Percentiles rank a stretch among this genome's conserved stretches.
phyloP scores from a whole-genome alignment of 2,797 vertebrate species.

The Manis javanica region DNA sequence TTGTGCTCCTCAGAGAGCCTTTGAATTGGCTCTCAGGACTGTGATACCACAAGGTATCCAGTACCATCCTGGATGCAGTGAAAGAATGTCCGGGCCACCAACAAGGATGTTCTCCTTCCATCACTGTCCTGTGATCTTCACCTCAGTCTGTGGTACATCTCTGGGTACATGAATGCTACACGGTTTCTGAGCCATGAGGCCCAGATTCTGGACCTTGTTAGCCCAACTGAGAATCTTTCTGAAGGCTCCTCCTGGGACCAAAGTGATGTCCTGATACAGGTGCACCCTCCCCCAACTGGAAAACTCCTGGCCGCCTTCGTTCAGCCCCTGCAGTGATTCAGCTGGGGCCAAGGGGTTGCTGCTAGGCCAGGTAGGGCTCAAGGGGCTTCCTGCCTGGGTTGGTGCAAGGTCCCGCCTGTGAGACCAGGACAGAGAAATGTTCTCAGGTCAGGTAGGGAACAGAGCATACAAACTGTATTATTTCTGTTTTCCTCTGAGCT shows the following conservation, averaged over 20 bases:
- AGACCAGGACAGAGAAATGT: neutral
- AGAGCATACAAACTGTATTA: neutral
- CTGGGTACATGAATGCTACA: neutral
- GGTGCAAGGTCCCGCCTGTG: neutral
- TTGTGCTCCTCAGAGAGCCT: neutral
- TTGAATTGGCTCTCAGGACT: neutral
- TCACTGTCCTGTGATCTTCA: neutral
- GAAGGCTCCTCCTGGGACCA: neutral
- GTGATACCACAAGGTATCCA: neutral
- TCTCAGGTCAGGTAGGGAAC: neutral
- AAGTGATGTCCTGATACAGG: neutral
- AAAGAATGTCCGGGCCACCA: neutral
- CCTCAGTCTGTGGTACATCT: neutral
- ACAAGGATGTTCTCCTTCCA: fast-evolving
- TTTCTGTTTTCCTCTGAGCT: neutral
- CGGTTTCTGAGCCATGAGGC: fast-evolving
- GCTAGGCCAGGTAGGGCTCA: too few relatives aligned
- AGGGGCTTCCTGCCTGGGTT: neutral
- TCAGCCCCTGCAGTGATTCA: neutral
- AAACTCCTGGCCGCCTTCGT: neutral
- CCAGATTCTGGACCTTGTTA: neutral
- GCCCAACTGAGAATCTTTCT: neutral
- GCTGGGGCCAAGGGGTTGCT: neutral
- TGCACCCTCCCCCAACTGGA: neutral
- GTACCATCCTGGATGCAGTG: neutral